Evolutionary conservation across 2,888 invertebrate genomes (phyloP).

Genomic region (Brenthis daphne): DNA sequence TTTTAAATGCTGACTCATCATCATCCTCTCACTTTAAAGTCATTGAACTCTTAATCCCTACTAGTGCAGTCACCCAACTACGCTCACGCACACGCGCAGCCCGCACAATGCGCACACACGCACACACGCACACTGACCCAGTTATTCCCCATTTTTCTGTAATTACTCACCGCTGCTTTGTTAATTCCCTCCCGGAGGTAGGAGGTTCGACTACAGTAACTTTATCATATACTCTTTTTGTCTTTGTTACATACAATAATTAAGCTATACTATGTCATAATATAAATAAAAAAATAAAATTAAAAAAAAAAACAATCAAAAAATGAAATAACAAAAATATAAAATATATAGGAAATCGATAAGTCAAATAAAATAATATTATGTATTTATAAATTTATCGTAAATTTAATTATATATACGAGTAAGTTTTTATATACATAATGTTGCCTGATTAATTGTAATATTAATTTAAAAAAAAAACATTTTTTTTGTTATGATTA

Average conservation of each 20-base stretch:
- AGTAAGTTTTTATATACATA: too few species aligned
- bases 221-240: not conserved
- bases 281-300: not conserved
- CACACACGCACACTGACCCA: slow-evolving; percentile 70
- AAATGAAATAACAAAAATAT: too few species aligned
- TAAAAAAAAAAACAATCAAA: not conserved
- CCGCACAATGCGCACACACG: slow-evolving; percentile 9
- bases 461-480: too few species aligned
- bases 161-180: slow-evolving; percentile 77
- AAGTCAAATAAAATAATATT: too few species aligned
- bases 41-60: slow-evolving; percentile 42
- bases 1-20: slow-evolving; percentile 30
- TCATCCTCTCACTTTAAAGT: slow-evolving; percentile 34
- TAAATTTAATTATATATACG: too few species aligned
- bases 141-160: slow-evolving; percentile 78
- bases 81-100: slow-evolving; percentile 35
- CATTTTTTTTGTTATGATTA: too few species aligned
- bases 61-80: slow-evolving; percentile 36
- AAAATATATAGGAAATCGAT: too few species aligned
- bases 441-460: too few species aligned
- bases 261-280: not conserved
- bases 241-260: not conserved
- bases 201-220: slow-evolving; percentile 38
- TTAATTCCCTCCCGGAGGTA: slow-evolving; percentile 55
- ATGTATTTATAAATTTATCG: too few species aligned